These are phyloP conservation scores for Galeruca laticollis DNA, from an alignment of 2,888 invertebrate genomes.

Conservation along the genomic window DNA sequence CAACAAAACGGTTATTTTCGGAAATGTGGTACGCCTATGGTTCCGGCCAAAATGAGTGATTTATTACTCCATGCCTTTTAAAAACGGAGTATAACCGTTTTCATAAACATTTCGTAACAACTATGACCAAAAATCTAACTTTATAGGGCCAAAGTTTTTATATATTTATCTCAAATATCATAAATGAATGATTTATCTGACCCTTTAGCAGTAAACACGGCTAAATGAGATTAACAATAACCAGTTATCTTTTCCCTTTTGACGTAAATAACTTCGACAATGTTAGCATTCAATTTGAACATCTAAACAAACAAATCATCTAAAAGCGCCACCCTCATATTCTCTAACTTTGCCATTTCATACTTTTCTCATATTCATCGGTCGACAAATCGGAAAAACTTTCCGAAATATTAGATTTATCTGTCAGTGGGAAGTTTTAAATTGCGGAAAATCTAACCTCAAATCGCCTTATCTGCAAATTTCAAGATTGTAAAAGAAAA, in stretches of 20 bases:
- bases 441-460: conserved; percentile 36
- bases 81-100: too few relatives aligned
- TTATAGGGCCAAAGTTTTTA: too few relatives aligned
- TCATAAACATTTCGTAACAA: too few relatives aligned
- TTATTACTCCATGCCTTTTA: too few relatives aligned
- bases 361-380: conserved; percentile 36
- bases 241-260: neutral
- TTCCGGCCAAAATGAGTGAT: too few relatives aligned
- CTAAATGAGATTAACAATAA: neutral
- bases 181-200: too few relatives aligned
- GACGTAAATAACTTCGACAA: conserved; percentile 27
- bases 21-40: too few relatives aligned
- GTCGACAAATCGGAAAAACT: conserved; percentile 37
- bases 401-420: conserved; percentile 42
- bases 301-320: conserved; percentile 48
- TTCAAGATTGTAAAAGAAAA: conserved; percentile 11
- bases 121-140: too few relatives aligned
- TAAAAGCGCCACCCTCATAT: conserved; percentile 28
- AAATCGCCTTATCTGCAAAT: conserved; percentile 33
- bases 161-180: too few relatives aligned
- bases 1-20: too few relatives aligned
- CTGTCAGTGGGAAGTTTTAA: conserved; percentile 34
- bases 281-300: conserved; percentile 22
- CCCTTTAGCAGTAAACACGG: too few relatives aligned
- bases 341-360: conserved; percentile 16